These are phyloP conservation scores for Arbacia lixula DNA, from an alignment of 53 echinoderm and acorn worm species.

Conservation along the genomic window DNA sequence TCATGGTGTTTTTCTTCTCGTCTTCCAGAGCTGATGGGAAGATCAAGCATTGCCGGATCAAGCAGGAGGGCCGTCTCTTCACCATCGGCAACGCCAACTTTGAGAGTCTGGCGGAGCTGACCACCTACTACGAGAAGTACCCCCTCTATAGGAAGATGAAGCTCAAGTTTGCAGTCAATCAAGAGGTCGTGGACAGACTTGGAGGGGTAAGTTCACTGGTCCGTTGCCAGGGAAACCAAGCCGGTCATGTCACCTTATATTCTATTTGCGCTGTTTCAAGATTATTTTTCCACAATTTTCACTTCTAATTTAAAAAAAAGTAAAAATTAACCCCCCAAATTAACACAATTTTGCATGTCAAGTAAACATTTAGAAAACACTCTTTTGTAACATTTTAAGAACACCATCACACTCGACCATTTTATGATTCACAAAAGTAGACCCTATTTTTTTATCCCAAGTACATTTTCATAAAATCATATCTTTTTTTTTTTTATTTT, in stretches of 20 bases:
- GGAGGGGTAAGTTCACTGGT: conserved; percentile 89
- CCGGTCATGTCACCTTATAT: neutral
- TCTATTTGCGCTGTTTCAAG: neutral
- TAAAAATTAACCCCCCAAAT: no score
- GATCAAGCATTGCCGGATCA: conserved; percentile 99
- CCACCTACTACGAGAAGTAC: conserved; percentile 93
- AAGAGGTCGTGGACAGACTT: conserved; percentile 76
- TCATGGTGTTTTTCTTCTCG: no score
- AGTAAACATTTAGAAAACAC: no score
- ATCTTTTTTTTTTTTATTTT: no score
- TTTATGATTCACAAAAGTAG: no score
- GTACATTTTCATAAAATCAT: no score
- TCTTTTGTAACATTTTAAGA: no score
- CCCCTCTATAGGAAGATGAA: conserved; percentile 98
- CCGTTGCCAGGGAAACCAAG: no score
- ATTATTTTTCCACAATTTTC: neutral
- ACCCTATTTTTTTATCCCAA: no score
- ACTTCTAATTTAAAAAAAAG: no score
- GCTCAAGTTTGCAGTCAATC: conserved; percentile 88
- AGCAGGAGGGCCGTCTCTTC: conserved; percentile 95
- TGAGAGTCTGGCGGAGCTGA: conserved; percentile 94
- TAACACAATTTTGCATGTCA: no score
- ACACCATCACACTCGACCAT: no score
- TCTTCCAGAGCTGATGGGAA: conserved; percentile 92
- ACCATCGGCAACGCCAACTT: conserved; percentile 95